Percentiles rank a stretch among this genome's conserved stretches.
These are phyloP conservation scores for Mimachlamys varia DNA, from an alignment of 2,888 invertebrate species.

Conservation along the genomic window DNA sequence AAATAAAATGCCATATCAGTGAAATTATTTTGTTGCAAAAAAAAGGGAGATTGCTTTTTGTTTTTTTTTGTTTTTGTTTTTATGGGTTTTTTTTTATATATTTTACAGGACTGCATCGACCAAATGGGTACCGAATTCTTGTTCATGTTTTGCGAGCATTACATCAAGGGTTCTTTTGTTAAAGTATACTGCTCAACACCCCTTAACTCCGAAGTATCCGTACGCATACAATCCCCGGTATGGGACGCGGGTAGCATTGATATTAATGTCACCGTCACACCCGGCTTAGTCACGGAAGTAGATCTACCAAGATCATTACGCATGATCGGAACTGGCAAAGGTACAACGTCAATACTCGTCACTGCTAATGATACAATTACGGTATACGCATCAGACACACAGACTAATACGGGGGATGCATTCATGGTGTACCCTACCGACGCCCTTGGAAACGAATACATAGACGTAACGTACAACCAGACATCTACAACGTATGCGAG, in stretches of 20 bases:
- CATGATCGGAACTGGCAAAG: constrained; percentile 6
- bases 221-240: neutral
- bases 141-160: constrained; percentile 21
- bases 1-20: no score
- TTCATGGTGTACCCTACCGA: constrained; percentile 37
- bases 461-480: neutral
- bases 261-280: neutral
- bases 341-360: neutral
- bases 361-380: neutral
- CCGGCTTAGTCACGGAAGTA: neutral
- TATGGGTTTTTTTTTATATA: no score
- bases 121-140: neutral
- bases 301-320: neutral
- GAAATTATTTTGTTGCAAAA: no score
- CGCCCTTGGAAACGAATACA: constrained; percentile 23
- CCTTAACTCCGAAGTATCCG: neutral
- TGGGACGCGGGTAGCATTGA: neutral
- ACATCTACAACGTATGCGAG: neutral
- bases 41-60: no score
- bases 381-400: constrained; percentile 38
- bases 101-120: neutral
- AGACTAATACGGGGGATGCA: neutral
- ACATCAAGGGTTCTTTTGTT: neutral
- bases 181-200: neutral
- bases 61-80: no score